These are phyloP conservation scores for Myiagra hebetior DNA, from an alignment of 2,113 vertebrate species.

Conservation along the genomic window DNA sequence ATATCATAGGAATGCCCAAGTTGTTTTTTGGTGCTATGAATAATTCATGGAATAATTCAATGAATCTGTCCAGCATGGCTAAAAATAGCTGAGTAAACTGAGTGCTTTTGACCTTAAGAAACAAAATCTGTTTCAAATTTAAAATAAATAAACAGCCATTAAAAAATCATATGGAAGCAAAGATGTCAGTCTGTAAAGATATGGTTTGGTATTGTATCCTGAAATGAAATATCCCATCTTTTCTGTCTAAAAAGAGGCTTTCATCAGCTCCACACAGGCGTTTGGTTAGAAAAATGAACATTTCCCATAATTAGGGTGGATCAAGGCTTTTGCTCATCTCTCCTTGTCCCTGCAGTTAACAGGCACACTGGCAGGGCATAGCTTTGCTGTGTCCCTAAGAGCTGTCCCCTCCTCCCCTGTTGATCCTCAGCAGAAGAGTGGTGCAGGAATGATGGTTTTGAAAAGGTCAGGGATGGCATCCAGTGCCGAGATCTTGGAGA, in stretches of 20 bases:
- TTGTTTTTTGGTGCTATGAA: conserved; percentile 31
- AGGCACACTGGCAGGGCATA: neutral
- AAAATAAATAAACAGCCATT: neutral
- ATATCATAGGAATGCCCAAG: neutral
- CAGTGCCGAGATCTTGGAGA: neutral
- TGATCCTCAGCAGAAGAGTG: fast-evolving
- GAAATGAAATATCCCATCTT: neutral
- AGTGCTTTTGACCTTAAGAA: conserved; percentile 28
- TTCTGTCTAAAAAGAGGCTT: neutral
- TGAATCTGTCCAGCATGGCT: conserved; percentile 10
- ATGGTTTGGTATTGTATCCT: neutral
- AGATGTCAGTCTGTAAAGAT: neutral
- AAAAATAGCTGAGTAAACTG: conserved; percentile 57
- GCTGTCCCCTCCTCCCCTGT: neutral
- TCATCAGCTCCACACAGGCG: neutral
- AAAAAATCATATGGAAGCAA: neutral
- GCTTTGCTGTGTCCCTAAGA: neutral
- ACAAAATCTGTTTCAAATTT: neutral
- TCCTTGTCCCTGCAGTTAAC: neutral
- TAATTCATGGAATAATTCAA: conserved; percentile 55
- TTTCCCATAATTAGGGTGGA: neutral
- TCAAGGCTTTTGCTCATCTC: neutral
- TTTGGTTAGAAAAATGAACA: neutral
- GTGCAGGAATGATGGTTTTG: neutral
- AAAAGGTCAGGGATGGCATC: neutral